A percentile compares a stretch with the other conserved stretches of the same genome.
Evolutionary conservation across 2,797 vertebrate species (phyloP).

Genomic region (Onychomys torridus): DNA sequence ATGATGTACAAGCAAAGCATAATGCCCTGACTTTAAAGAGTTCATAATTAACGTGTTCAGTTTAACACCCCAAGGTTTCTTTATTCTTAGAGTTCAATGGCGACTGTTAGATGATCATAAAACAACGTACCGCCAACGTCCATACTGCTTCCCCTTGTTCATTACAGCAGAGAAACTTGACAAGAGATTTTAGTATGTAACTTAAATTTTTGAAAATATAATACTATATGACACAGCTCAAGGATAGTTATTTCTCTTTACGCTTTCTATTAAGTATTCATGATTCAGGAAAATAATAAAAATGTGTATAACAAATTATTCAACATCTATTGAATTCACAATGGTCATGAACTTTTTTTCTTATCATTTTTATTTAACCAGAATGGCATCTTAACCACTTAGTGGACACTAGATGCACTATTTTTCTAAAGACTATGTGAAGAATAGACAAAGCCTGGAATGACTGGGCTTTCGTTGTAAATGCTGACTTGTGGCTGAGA

Average conservation of each 20-base stretch:
- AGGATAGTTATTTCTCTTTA: constrained; percentile 27
- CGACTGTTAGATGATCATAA: background rate
- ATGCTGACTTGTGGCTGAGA: background rate
- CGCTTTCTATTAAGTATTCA: constrained; percentile 4
- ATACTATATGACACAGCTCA: background rate
- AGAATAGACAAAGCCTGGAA: background rate
- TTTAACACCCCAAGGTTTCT: background rate
- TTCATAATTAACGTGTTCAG: constrained; percentile 35
- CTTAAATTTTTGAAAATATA: constrained; percentile 34
- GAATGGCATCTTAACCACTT: constrained; percentile 1
- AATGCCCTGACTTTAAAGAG: background rate
- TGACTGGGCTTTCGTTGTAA: background rate
- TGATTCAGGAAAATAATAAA: constrained; percentile 36
- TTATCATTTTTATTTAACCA: constrained; percentile 45
- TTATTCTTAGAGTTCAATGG: background rate
- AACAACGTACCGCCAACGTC: background rate
- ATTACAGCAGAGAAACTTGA: background rate
- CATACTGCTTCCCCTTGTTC: background rate
- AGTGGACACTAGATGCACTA: background rate
- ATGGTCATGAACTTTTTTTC: background rate
- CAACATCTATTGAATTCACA: background rate
- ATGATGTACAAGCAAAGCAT: background rate
- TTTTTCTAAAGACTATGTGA: constrained; percentile 32
- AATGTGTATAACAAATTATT: constrained; percentile 27
- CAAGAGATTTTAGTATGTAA: background rate